Evolutionary conservation across 2,797 vertebrate genomes (phyloP).

Genomic region (Tokudaia tokunoshimensis): DNA sequence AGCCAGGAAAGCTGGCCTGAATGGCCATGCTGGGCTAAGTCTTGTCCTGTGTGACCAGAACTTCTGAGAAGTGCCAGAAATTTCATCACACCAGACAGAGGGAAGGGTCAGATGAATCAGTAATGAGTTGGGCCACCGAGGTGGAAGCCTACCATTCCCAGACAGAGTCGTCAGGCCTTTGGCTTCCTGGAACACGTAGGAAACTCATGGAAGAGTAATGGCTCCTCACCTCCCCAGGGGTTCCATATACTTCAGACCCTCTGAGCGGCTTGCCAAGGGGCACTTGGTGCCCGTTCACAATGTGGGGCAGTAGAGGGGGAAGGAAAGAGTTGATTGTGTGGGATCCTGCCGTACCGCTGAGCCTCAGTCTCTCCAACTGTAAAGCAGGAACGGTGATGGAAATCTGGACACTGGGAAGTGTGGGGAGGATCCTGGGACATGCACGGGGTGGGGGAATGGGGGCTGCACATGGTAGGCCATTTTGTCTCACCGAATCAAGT

Average conservation of each 20-base stretch:
- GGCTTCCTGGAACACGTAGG: conserved; percentile 55
- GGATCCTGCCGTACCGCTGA: not conserved
- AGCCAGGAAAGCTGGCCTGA: not conserved
- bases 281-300: not conserved
- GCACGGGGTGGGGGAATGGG: not conserved
- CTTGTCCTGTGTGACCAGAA: conserved; percentile 30
- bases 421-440: not conserved
- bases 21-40: conserved; percentile 14
- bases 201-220: not conserved
- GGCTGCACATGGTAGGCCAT: not conserved
- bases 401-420: not conserved
- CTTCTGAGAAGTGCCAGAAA: conserved; percentile 65
- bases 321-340: not conserved
- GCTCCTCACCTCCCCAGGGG: not conserved
- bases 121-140: not conserved
- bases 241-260: not conserved
- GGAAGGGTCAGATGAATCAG: conserved; percentile 65
- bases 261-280: not conserved
- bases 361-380: conserved; percentile 17
- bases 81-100: conserved; percentile 59
- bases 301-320: not conserved
- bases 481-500: not conserved
- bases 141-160: conserved; percentile 52
- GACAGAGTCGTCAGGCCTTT: not conserved
- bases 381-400: not conserved